Evolutionary conservation across 2,888 invertebrate species (phyloP).

Genomic region (Meta bourneti): DNA sequence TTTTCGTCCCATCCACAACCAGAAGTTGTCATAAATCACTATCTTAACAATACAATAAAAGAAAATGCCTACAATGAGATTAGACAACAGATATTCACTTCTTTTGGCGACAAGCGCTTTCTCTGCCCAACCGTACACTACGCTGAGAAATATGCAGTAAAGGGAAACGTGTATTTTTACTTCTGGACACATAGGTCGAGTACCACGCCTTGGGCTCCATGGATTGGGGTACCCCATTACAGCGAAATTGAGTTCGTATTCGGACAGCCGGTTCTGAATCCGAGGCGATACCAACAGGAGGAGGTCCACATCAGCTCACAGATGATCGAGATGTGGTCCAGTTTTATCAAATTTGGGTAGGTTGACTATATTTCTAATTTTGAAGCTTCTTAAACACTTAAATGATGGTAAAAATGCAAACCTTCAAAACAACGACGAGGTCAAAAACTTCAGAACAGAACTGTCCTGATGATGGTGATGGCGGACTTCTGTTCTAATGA

Average conservation of each 20-base stretch:
- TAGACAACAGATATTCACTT: background rate
- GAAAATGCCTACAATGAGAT: background rate
- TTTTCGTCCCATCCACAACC: background rate
- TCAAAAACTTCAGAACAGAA: background rate
- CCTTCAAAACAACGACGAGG: background rate
- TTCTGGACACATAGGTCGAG: slow-evolving; percentile 55
- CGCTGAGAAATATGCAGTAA: slow-evolving; percentile 47
- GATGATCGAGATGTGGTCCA: background rate
- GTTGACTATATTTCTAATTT: background rate
- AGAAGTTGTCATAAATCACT: slow-evolving; percentile 10
- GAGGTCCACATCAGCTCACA: background rate
- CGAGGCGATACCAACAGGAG: background rate
- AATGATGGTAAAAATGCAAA: background rate
- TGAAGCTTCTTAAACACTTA: too few species aligned
- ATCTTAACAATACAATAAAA: background rate
- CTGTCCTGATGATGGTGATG: too few species aligned
- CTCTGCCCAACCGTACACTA: slow-evolving; percentile 55
- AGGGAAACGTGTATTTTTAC: slow-evolving; percentile 59
- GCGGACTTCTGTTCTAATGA: too few species aligned
- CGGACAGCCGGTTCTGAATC: background rate
- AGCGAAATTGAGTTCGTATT: background rate
- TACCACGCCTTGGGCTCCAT: slow-evolving; percentile 44
- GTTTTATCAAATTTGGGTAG: slow-evolving; percentile 3
- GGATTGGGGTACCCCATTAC: slow-evolving; percentile 48
- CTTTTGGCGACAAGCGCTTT: slow-evolving; percentile 28